These are phyloP conservation scores for Crotalus adamanteus DNA, from an alignment of 2,797 vertebrate species.

Conservation along the genomic window DNA sequence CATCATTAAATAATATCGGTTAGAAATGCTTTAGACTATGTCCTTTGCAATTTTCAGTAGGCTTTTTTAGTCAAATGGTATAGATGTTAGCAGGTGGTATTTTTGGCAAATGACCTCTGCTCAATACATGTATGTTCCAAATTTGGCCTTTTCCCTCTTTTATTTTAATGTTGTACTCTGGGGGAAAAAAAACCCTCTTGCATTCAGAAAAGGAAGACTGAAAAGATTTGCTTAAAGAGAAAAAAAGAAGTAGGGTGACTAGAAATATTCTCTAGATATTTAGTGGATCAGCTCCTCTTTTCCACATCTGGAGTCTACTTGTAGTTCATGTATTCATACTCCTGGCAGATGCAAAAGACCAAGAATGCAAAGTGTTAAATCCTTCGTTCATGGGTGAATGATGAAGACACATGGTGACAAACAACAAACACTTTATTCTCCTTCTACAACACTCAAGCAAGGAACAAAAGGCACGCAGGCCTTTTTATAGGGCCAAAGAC, in stretches of 20 bases:
- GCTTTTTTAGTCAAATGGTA: slow-evolving; percentile 61
- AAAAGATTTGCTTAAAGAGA: slow-evolving; percentile 26
- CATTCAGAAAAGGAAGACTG: slow-evolving; percentile 44
- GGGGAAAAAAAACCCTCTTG: background rate
- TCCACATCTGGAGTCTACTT: background rate
- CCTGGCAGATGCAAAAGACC: background rate
- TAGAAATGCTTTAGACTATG: slow-evolving; percentile 60
- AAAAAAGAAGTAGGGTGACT: background rate
- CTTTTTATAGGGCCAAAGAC: too few species aligned
- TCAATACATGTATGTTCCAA: slow-evolving; percentile 51
- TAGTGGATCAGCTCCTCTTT: background rate
- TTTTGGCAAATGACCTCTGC: slow-evolving; percentile 62
- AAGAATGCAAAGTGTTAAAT: too few species aligned
- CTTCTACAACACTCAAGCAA: too few species aligned
- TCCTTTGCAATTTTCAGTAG: slow-evolving; percentile 55
- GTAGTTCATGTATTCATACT: background rate
- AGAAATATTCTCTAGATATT: background rate
- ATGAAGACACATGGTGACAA: too few species aligned
- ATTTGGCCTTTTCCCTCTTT: slow-evolving; percentile 51
- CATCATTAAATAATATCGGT: slow-evolving; percentile 63
- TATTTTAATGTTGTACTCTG: slow-evolving; percentile 7
- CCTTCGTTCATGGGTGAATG: too few species aligned
- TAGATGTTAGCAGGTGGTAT: slow-evolving; percentile 62
- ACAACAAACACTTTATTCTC: too few species aligned
- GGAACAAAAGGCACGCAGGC: too few species aligned